Conservation (phyloP, 2,888 invertebrate species). For the Podabrus alpinus region DNA sequence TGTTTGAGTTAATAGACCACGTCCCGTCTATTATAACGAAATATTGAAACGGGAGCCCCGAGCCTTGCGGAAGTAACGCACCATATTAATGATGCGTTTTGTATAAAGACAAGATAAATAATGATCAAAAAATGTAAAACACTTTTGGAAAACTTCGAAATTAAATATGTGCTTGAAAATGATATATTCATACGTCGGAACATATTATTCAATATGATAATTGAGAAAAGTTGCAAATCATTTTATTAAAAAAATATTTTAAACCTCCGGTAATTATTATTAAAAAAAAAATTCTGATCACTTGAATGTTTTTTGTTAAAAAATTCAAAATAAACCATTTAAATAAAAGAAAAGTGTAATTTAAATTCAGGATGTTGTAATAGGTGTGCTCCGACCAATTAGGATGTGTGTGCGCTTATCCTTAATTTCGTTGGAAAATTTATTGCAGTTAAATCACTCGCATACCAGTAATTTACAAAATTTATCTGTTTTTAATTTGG, state of each 20-base stretch:
- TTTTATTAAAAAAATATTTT: no score
- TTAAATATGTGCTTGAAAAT: background rate
- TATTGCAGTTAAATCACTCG: background rate
- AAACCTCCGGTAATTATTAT: no score
- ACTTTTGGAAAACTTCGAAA: background rate
- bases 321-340: no score
- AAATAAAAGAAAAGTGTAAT: background rate
- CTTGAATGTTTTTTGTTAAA: no score
- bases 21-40: background rate
- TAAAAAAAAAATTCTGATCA: no score
- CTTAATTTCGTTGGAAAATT: background rate
- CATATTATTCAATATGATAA: background rate
- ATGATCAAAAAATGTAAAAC: background rate
- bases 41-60: background rate
- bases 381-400: background rate
- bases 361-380: background rate
- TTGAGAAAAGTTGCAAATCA: background rate
- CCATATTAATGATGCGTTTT: background rate
- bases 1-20: background rate
- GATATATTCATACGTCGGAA: background rate
- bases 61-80: background rate
- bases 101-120: background rate
- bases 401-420: background rate
- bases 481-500: background rate
- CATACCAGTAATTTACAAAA: background rate